Evolutionary conservation across 2,888 invertebrate species (phyloP), one percentile per base, ranked within the genome.

Genomic region (Schizotus pectinicornis): DNA sequence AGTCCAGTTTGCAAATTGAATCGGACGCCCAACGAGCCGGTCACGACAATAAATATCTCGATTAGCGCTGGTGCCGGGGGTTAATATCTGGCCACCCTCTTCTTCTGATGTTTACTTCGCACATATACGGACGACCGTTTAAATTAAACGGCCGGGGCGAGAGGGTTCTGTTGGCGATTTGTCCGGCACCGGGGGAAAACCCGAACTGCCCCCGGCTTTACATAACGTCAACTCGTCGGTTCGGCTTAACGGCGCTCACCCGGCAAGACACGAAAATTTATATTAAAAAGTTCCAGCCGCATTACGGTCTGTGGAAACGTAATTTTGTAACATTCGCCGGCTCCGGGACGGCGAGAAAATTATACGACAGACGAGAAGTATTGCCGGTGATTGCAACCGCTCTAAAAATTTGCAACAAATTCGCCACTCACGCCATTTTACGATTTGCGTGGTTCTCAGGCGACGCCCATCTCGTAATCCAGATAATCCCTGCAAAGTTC

Each of bases 91-190:
- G 41, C 34, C 22, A 30, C 13, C 22, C 31, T 42, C 42, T 45
- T 45, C 39, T 53, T 54, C 30, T 41, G 41, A 22, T 54, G 47
- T 54, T 54, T 54, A 48, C 54, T 42, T 52, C 31, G 53, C 46
- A 39, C 39, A 39, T 33, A 39, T 43, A 38, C 52, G 53, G 53
- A 46, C 45, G 38, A 38, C 22, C 38, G 46, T 37, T 53, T 53
- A 53, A 46, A 53, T 53, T 53, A 53, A 53, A 53, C 46, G 53
- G 37, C 53, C 12, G 45, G 46, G 37, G 39, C 41, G 31, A 50
- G 55, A 61, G 58, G 61, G 62, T 59, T 61, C 59, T 64, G 62
- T 56, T 52, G 63, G 61, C 64, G 62, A 67, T 67, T 63, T 63
- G 67, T 65, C 62, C 57, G 50, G 56, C 43, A 50, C 61, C 55